phyloP scores from a whole-genome alignment of 2,797 vertebrate species.

The Darevskia nairensis region DNA sequence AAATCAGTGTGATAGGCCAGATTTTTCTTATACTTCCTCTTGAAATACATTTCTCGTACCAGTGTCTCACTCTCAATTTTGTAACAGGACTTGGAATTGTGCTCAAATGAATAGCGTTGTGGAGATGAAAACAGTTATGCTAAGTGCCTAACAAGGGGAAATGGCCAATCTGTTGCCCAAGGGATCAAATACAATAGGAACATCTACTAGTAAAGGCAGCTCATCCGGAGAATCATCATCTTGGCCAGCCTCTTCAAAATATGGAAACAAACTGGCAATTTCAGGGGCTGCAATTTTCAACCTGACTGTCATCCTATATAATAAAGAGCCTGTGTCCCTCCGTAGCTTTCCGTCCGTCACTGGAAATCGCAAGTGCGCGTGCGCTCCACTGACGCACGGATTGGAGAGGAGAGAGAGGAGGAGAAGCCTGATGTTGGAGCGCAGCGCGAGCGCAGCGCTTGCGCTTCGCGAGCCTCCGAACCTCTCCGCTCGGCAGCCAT shows the following conservation, averaged over 20 bases:
- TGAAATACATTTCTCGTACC: conserved; percentile 27
- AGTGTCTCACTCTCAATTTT: conserved; percentile 46
- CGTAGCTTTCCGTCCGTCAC: no score
- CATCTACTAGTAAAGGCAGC: conserved; percentile 30
- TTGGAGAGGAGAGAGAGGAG: no score
- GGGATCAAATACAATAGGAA: conserved; percentile 24
- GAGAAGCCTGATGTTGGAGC: no score
- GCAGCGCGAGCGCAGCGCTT: no score
- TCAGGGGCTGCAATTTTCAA: conserved; percentile 18
- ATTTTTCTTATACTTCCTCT: conserved; percentile 32
- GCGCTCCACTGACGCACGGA: no score
- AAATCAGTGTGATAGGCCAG: conserved; percentile 29
- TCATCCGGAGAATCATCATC: conserved; percentile 21
- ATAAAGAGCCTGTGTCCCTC: no score
- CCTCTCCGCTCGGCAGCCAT: no score
- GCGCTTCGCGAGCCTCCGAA: no score
- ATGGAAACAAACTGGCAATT: conserved; percentile 30
- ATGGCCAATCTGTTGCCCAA: background rate
- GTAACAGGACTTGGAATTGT: conserved; percentile 37
- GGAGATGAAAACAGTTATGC: conserved; percentile 26
- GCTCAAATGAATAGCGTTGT: conserved; percentile 27
- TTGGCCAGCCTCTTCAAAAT: conserved; percentile 35
- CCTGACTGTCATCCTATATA: background rate
- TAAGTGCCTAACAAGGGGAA: conserved; percentile 39
- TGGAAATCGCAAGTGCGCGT: no score